Evolutionary conservation across 2,797 vertebrate genomes (phyloP), one percentile per base, ranked within the genome.

Genomic region (Epinephelus awoara): DNA sequence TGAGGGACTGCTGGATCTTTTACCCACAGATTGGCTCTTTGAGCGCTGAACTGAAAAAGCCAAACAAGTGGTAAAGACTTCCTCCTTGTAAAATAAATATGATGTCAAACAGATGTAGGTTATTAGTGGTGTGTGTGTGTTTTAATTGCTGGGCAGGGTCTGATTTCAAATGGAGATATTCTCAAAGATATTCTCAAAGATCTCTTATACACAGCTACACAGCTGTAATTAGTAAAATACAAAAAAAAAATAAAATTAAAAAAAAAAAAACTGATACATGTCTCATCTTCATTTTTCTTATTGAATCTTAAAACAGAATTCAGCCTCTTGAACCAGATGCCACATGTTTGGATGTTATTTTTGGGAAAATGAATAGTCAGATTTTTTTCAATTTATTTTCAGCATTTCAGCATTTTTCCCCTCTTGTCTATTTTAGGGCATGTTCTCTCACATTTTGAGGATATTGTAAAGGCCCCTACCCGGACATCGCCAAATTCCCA

Each of bases 1-100:
- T 29, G 52, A 9, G 65, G 50, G 49, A 55, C 4, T 62, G 25
- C 23, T 44, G 4, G 74, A 62, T 21, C 2, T 0, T 57, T 15
- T 9, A 72, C 51, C 51, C 40, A 58, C 78, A 72, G 18, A 29
- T 62, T 67, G 46, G 21, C 59, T 84, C 42, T 57, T 34, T 72
- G 85, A 72, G 49, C 25, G 58, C 1, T 64, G 34, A 23, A 17
- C 34, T 64, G 75, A 80, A 77, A 59, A 79, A 80, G 68, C 72
- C 74, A 90, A 90, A 86, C 52, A 52, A 78, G 63, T 68, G 79
- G 72, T 72, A 19, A 67, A 77, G 61, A 72, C 68, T 84, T 77
- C 65, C 47, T 84, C 47, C 23, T 79, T 79, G 61, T 86, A 75
- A 91, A 91, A 89, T 90, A 91, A 94, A 93, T 91, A 89, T 75